These are phyloP conservation scores for Megatriorchis doriae DNA, from an alignment of 2,113 vertebrate genomes.

Conservation along the genomic window DNA sequence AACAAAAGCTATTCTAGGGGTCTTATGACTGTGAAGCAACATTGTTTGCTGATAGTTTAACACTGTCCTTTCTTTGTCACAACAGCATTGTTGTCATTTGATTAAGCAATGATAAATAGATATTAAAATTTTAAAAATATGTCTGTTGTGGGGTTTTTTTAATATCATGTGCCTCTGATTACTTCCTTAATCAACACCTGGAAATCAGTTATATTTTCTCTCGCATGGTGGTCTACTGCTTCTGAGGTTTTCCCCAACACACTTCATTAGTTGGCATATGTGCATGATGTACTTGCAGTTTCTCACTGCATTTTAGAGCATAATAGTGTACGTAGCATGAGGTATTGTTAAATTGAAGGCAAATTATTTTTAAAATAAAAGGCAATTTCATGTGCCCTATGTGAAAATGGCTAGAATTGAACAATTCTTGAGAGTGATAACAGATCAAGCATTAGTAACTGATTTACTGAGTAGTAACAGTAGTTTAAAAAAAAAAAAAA, in stretches of 20 bases:
- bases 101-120: not conserved
- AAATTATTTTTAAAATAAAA: not conserved
- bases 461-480: not conserved
- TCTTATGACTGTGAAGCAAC: not conserved
- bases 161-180: not conserved
- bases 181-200: not conserved
- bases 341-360: not conserved
- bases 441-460: not conserved
- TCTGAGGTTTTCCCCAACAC: not conserved
- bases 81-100: not conserved
- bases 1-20: not conserved
- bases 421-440: not conserved
- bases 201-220: not conserved
- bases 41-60: not conserved
- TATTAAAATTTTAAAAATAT: not conserved
- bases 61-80: not conserved
- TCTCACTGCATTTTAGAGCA: not conserved
- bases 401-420: not conserved
- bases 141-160: not conserved
- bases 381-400: not conserved
- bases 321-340: not conserved
- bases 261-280: not conserved
- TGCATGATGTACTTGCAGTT: not conserved
- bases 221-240: not conserved
- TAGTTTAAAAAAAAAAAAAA: not conserved